Base-by-base conservation (phyloP, 2,888 invertebrate genomes). In the Axea sp. region DNA sequence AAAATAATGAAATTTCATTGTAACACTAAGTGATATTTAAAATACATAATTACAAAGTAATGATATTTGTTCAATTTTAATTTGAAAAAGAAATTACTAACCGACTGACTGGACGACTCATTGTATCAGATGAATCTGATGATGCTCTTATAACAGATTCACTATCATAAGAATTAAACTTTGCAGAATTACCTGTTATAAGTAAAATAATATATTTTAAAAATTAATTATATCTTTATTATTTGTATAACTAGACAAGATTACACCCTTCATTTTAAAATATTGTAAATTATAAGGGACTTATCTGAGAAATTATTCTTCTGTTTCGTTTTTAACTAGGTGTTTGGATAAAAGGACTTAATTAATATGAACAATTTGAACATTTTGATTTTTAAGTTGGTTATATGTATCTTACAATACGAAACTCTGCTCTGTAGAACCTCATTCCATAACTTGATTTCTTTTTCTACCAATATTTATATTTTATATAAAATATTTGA, bases 101-200 rank as follows among this genome's bases (percentile, higher is more conserved):
- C 89, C 89, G 89, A 85, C 90, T 90, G 4, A 89, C 86, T 57
- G 90, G 90, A 43, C 90, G 88, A 87, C 89, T 89, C 49, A 80
- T 80, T 77, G 81, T 86, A 62, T 86, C 87, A 14, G 84, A 82
- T 1, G 85, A 84, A 47, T 86, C 86, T 3, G 84, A 83, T 12
- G 83, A 84, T 71, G 82, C 82, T 80, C 83, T 87, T 62, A 82
- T 74, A 22, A 79, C 49, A 8, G 81, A 80, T 55, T 86, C 86
- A 53, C 80, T 82, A 72, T 87, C 86, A 14, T 87, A 87, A 1
- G 80, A 53, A 64, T 76, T 83, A 47, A 85, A 83, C 41, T 78
- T 84, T 28, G 81, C 64, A 41, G 81, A 75, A 24, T 81, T 80
- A 68, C 82, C 84, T 85, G 53, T 67, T 5, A 5, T 6, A 62